Evolutionary conservation across 2,888 invertebrate genomes (phyloP), one percentile per base, ranked within the genome.

Genomic region (Oscheius onirici): DNA sequence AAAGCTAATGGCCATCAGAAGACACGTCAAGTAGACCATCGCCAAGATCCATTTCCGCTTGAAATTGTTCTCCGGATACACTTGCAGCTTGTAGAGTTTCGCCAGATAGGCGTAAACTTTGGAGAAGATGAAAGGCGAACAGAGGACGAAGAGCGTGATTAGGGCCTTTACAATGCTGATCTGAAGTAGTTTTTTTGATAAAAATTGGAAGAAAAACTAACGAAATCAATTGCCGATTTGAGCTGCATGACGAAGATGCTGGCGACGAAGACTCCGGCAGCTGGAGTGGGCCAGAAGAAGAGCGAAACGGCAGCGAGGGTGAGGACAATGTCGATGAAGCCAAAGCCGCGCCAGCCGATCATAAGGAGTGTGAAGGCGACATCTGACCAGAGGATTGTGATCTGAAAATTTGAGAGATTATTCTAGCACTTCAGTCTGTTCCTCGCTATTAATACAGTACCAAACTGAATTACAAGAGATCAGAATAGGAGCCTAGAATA

Each of bases 321-420:
- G n/a, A 84, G 72, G 8, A 80, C 22, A 5, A 83, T 26, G 46
- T 49, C 76, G 60, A 52, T 34, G 26, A 66, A 60, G 17, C 69
- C 76, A 54, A 85, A 80, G 11, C 54, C 46, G 46, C 57, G 54
- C 66, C 71, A 80, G 13, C 85, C 85, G 26, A 80, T 75, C 28
- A 83, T 71, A 34, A 76, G 71, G 63, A 84, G 72, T 13, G 83
- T 84, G 43, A 83, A 49, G 0, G 85, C 77, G 5, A 80, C 70
- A 63, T 84, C 82, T 15, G 77, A 73, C 84, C 84, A 84, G 22
- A 77, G 20, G 24, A 84, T 72, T 61, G 83, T 82, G 13, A 83
- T 76, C 77, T 79, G 40, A 66, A 69, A 8, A 34, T 34, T 34
- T 34, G 34, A 34, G 3, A 34, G 8, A 34, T 34, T 34, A 8